Evolutionary conservation across 2,888 invertebrate genomes (phyloP), one percentile per base, ranked within the genome.

Genomic region (Apamea crenata): DNA sequence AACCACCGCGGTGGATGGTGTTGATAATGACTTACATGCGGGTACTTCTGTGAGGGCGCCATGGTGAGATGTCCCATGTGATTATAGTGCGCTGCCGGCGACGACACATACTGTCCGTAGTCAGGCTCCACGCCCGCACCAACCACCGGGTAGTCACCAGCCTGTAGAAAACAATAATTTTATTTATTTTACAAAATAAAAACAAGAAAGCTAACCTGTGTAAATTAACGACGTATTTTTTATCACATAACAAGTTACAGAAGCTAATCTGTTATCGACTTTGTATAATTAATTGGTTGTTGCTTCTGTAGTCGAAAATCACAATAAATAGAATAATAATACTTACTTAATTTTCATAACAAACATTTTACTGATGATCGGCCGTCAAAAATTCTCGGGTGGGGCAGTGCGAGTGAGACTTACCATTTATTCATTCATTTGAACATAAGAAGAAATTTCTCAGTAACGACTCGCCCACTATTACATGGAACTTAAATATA

Each of bases 31-130:
- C 96, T 94, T 81, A 97, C 97, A 78, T 97, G 97, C 14, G 97
- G 97, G 80, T 97, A 97, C 87, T 97, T 97, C 92, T 97, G 97
- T 80, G 97, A 97, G 0, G 97, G 97, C 29, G 97, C 97, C 96
- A 97, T 97, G 59, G 97, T 96, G 84, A 97, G 96, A 89, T 97
- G 97, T 61, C 96, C 97, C 96, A 97, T 95, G 91, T 97, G 97
- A 91, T 97, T 97, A 91, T 97, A 97, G 90, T 97, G 97, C 1
- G 95, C 93, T 7, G 96, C 96, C 53, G 97, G 96, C 1, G 97
- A 96, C 5, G 97, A 97, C 86, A 97, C 96, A 87, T 97, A 97
- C 93, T 97, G 97, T 2, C 97, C 96, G 88, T 97, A 97, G 88
- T 97, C 97, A 2, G 96, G 93, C 79, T 97, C 97, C 63, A 96